Conservation (phyloP, 2,888 invertebrate genomes). For the Lumbricus terrestris region DNA sequence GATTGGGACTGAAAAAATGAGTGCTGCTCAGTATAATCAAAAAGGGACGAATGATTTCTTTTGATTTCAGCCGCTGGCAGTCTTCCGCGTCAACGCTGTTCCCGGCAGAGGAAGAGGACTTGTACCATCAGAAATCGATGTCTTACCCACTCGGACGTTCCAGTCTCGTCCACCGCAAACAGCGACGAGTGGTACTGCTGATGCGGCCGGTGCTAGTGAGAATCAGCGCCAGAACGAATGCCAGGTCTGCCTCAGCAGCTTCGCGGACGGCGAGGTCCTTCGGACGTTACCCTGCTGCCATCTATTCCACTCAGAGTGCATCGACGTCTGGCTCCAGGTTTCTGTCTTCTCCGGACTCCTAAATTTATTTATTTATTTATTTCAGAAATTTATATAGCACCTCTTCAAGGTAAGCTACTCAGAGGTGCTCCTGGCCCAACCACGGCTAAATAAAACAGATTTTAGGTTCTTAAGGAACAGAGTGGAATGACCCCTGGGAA, state of each 20-base stretch:
- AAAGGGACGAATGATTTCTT: background rate
- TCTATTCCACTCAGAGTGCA: background rate
- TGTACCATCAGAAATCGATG: background rate
- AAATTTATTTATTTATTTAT: too few relatives aligned
- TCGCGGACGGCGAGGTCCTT: background rate
- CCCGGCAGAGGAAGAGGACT: background rate
- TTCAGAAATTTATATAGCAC: too few relatives aligned
- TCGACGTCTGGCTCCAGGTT: slow-evolving; percentile 10
- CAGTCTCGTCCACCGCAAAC: background rate
- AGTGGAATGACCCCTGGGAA: too few relatives aligned
- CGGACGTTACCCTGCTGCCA: background rate
- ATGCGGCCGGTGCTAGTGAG: background rate
- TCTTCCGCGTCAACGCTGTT: background rate
- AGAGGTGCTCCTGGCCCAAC: too few relatives aligned
- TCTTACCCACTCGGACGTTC: background rate
- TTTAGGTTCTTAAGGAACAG: too few relatives aligned
- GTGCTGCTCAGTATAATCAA: background rate
- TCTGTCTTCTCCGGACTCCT: background rate
- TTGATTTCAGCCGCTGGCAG: background rate
- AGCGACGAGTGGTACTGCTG: background rate
- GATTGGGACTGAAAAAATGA: too few relatives aligned
- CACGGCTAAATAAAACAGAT: too few relatives aligned
- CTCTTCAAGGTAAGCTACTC: too few relatives aligned
- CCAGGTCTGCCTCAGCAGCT: slow-evolving; percentile 5
- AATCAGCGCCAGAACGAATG: background rate